phyloP scores from a whole-genome alignment of 2,888 invertebrate genomes.

The Strigamia maritima region DNA sequence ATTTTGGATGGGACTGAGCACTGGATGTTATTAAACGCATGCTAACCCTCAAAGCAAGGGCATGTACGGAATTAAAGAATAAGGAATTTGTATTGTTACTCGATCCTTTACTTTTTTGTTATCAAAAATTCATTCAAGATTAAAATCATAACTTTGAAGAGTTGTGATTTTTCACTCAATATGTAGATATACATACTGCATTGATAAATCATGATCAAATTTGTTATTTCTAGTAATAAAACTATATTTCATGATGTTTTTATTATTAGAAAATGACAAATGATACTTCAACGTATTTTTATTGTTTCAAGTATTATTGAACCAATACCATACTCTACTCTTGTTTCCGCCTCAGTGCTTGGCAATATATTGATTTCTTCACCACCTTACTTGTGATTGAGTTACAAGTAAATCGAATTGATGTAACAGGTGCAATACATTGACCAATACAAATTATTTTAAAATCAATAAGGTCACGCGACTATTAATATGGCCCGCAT shows the following conservation, averaged over 20 bases:
- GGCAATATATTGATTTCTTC: not conserved
- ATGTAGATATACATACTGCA: not conserved
- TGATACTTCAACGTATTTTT: too few species aligned
- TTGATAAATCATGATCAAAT: not conserved
- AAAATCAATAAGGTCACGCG: not conserved
- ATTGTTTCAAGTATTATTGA: too few species aligned
- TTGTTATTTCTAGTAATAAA: too few species aligned
- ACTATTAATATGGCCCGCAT: too few species aligned
- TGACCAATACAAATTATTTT: not conserved
- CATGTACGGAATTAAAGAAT: not conserved
- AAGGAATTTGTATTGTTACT: not conserved
- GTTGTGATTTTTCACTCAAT: too few species aligned
- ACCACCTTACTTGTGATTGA: not conserved
- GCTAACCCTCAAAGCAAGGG: not conserved
- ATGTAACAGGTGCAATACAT: not conserved
- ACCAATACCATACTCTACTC: not conserved
- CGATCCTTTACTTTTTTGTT: not conserved
- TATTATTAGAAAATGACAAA: too few species aligned
- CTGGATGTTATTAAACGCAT: not conserved
- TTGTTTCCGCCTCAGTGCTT: not conserved
- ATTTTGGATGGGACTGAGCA: not conserved
- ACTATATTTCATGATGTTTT: too few species aligned
- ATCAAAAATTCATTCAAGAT: not conserved
- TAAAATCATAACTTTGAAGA: too few species aligned
- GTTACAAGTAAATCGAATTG: not conserved